Evolutionary conservation across 2,888 invertebrate species (phyloP).

Genomic region (Eupeodes luniger): DNA sequence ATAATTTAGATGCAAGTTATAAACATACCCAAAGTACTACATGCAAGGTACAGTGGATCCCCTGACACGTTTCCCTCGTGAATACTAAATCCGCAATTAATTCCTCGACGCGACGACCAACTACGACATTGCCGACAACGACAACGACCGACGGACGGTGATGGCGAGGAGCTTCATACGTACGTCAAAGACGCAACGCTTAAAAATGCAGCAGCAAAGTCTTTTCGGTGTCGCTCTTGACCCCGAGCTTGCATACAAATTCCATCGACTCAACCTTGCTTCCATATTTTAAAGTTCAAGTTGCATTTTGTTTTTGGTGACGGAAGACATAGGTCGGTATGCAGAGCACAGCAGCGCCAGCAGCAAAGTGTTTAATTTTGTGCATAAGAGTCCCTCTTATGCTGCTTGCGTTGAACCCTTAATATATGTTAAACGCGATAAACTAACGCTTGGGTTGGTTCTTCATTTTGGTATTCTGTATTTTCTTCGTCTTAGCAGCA

Average conservation of each 20-base stretch:
- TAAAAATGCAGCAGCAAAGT: slow-evolving; percentile 35
- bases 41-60: slow-evolving; percentile 12
- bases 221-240: slow-evolving; percentile 52
- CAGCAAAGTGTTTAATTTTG: background rate
- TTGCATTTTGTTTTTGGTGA: slow-evolving; percentile 44
- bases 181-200: background rate
- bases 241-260: slow-evolving; percentile 61
- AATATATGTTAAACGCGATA: slow-evolving; percentile 36
- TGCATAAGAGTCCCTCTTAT: background rate
- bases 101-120: slow-evolving; percentile 11
- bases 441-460: slow-evolving; percentile 31
- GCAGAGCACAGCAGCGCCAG: no score
- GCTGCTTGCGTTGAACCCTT: slow-evolving; percentile 31
- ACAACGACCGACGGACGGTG: background rate
- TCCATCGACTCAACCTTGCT: slow-evolving; percentile 49
- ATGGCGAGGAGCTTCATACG: no score
- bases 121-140: background rate
- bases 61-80: slow-evolving; percentile 22
- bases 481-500: background rate
- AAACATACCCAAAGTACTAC: background rate
- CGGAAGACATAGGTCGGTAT: background rate
- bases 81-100: slow-evolving; percentile 44
- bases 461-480: background rate
- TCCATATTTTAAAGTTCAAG: slow-evolving; percentile 53
- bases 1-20: slow-evolving; percentile 20